Percentiles rank a stretch among this genome's conserved stretches.
Conservation (phyloP, 2,888 invertebrate species). For the Cheilosia soror region DNA sequence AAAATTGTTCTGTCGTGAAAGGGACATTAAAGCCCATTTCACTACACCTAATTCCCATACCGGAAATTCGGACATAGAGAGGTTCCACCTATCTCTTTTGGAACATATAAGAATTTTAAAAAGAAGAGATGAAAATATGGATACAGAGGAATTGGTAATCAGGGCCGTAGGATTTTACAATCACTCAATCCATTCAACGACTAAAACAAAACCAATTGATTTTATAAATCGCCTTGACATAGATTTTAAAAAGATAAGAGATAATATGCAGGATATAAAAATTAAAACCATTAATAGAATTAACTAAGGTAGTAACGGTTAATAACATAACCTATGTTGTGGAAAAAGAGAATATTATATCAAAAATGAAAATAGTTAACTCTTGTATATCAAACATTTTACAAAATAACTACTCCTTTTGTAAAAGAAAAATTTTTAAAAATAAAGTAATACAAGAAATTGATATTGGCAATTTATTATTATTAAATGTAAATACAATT, state of each 20-base stretch:
- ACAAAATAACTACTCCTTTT: too few relatives aligned
- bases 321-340: too few relatives aligned
- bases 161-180: conserved; percentile 56
- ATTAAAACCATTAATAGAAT: conserved; percentile 9
- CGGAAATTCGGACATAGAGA: conserved; percentile 52
- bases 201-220: background rate
- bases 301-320: too few relatives aligned
- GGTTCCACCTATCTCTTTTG: conserved; percentile 17
- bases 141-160: conserved; percentile 57
- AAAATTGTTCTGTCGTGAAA: conserved; percentile 8
- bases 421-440: too few relatives aligned
- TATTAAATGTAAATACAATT: too few relatives aligned
- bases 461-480: too few relatives aligned
- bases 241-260: background rate
- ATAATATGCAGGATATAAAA: conserved; percentile 1
- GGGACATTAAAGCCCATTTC: conserved; percentile 25
- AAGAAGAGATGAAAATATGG: conserved; percentile 33
- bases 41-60: conserved; percentile 33
- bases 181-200: background rate
- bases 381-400: too few relatives aligned
- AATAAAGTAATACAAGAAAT: too few relatives aligned
- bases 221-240: background rate
- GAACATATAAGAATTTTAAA: conserved; percentile 52
- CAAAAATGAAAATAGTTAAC: too few relatives aligned
- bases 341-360: too few relatives aligned